phyloP scores from a whole-genome alignment of 2,113 vertebrate species.

The Clarias macrocephalus region DNA sequence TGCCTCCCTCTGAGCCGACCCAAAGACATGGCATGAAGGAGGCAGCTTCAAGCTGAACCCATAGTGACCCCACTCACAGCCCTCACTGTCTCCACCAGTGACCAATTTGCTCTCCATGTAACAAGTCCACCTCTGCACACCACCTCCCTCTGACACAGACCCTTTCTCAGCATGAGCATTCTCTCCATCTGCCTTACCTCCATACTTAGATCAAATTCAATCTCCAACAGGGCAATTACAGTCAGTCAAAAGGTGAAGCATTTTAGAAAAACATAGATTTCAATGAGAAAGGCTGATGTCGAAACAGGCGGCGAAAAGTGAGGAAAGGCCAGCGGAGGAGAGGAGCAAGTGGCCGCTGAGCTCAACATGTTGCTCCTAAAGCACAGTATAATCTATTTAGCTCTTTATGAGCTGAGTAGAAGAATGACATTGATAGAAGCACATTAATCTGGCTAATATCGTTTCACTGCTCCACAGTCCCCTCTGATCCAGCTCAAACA shows the following conservation, averaged over 20 bases:
- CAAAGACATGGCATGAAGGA: slow-evolving; percentile 39
- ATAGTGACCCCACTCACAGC: slow-evolving; percentile 11
- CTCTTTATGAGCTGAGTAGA: slow-evolving; percentile 42
- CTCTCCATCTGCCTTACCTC: slow-evolving; percentile 22
- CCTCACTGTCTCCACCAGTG: slow-evolving; percentile 21
- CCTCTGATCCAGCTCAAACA: slow-evolving; percentile 39
- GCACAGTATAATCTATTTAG: slow-evolving; percentile 38
- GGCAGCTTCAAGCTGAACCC: slow-evolving; percentile 21
- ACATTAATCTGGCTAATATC: slow-evolving; percentile 41
- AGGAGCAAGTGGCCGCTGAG: not conserved
- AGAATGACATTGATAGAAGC: slow-evolving; percentile 31
- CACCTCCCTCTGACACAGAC: slow-evolving; percentile 17
- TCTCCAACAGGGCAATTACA: slow-evolving; percentile 46
- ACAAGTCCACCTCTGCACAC: slow-evolving; percentile 19
- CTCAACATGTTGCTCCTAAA: slow-evolving; percentile 21
- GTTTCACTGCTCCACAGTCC: slow-evolving; percentile 35
- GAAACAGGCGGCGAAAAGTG: not conserved
- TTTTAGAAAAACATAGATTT: slow-evolving; percentile 34
- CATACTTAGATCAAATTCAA: slow-evolving; percentile 43
- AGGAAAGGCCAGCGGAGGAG: not conserved
- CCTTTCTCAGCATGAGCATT: slow-evolving; percentile 24
- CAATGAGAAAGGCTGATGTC: not conserved
- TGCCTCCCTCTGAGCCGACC: not conserved
- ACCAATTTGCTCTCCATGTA: slow-evolving; percentile 36
- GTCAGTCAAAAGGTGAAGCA: slow-evolving; percentile 40